These are phyloP conservation scores for Craniophora ligustri DNA, from an alignment of 2,888 invertebrate genomes.

Conservation along the genomic window DNA sequence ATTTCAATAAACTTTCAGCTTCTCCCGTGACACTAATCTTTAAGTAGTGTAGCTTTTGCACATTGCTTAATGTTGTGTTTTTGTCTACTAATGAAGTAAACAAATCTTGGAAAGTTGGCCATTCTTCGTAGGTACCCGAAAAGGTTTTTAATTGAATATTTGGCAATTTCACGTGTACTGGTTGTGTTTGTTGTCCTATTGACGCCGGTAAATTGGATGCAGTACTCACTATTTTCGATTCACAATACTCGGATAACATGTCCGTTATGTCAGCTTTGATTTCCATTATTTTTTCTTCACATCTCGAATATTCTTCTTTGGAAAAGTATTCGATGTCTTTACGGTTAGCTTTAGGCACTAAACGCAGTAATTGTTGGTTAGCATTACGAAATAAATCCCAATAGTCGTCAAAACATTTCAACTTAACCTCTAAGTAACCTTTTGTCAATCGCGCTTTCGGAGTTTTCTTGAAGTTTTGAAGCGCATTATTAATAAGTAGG, in stretches of 20 bases:
- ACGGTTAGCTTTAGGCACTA: background rate
- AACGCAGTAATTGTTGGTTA: background rate
- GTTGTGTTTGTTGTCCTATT: background rate
- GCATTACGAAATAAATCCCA: background rate
- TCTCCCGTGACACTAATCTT: background rate
- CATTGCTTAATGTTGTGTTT: background rate
- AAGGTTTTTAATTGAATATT: background rate
- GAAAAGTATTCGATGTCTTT: background rate
- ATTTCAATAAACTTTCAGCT: background rate
- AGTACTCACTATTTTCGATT: too few relatives aligned
- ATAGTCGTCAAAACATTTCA: slow-evolving; percentile 20
- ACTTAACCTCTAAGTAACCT: background rate
- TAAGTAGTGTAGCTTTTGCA: slow-evolving; percentile 4
- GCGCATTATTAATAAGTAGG: background rate
- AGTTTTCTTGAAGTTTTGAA: background rate
- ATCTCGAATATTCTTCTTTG: background rate
- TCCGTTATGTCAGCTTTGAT: background rate
- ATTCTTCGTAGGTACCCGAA: slow-evolving; percentile 1
- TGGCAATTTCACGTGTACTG: background rate
- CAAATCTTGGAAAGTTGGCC: slow-evolving; percentile 1
- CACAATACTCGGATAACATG: background rate
- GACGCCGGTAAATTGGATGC: background rate
- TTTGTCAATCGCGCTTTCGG: background rate
- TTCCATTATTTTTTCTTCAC: background rate
- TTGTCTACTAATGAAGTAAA: background rate